Conservation (phyloP, 2,888 invertebrate species). For the Cantharis lateralis region DNA sequence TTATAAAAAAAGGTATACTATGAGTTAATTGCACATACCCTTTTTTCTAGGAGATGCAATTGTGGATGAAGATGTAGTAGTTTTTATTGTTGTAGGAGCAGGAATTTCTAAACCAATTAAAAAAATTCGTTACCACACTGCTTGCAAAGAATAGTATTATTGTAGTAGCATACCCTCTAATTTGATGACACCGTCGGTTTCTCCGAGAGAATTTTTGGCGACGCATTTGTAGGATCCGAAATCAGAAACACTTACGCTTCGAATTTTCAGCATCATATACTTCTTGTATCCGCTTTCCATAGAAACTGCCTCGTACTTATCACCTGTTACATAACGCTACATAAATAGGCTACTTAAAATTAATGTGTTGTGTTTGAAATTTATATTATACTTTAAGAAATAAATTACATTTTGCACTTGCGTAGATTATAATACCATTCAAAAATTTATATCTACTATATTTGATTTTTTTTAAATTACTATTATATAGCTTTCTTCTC, state of each 20-base stretch:
- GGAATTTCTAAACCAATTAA: constrained; percentile 73
- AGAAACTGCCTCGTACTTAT: constrained; percentile 84
- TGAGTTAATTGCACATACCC: constrained; percentile 55
- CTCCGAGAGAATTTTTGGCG: constrained; percentile 88
- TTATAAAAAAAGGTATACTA: background rate
- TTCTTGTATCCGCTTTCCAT: constrained; percentile 86
- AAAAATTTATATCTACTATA: background rate
- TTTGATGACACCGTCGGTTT: constrained; percentile 88
- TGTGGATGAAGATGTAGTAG: constrained; percentile 64
- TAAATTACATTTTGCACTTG: background rate
- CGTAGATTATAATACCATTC: background rate
- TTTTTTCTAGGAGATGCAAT: constrained; percentile 66
- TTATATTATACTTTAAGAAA: background rate
- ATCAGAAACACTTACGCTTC: constrained; percentile 76
- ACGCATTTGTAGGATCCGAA: constrained; percentile 90
- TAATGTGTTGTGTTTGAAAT: background rate
- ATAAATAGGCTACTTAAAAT: background rate
- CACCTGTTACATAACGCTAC: constrained; percentile 63
- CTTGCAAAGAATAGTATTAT: constrained; percentile 9
- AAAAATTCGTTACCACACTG: constrained; percentile 29
- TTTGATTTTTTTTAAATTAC: background rate
- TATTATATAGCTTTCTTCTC: background rate
- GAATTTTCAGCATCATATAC: constrained; percentile 89
- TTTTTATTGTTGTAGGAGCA: constrained; percentile 77
- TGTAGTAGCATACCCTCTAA: constrained; percentile 72